Base-by-base conservation (phyloP, 2,797 vertebrate species). In the Urophycis tenuis region DNA sequence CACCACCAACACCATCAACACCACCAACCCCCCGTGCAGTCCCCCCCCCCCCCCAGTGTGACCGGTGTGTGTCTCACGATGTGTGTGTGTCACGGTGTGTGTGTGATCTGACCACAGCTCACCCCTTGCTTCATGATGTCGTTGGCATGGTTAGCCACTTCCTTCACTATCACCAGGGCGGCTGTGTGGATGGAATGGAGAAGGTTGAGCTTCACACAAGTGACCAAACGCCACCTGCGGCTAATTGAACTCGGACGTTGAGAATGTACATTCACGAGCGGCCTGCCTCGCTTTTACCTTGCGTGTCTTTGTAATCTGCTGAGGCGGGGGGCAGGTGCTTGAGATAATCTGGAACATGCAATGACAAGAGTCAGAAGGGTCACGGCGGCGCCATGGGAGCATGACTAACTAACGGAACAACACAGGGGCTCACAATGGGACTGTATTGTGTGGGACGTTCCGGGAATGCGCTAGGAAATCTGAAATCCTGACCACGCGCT, bases 121-220 rank as follows among this genome's bases (percentile, higher is more conserved):
- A 99, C 98, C 90, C 96, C 96, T 82, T 97, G 97, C 87, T 98
- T 98, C 93, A 99, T 96, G 81, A 95, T 96, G 90, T 99, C 96
- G 64, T 99, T 99, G 73, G 97, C 97, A 25, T 99, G 98, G 85
- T 96, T 97, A 75, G 97, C 97, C 39, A 99, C 98, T 82, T 98
- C 96, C 88, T 96, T 96, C 74, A 99, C 95, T 60, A 97, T 92
- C 74, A 86, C 91, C 30, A 99, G 93, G 19, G 98, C 97, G 90
- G 93, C 98, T 99, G 90, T 78, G 89, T 34, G 74, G 73, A 82
- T 73, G 75, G 25, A 83, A 77, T 75, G 17, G 12, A 32, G 67
- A 6, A 25, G 67, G 67, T 31, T 70, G 10, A 14, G 30, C 25
- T 70, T 70, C 30, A 19, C 15, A 71, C 71, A 32, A n/a, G n/a